A percentile compares a stretch with the other conserved stretches of the same genome.
Evolutionary conservation across 1,140 invertebrate genomes (phyloP).

Genomic region (Neuroterus valhalla): DNA sequence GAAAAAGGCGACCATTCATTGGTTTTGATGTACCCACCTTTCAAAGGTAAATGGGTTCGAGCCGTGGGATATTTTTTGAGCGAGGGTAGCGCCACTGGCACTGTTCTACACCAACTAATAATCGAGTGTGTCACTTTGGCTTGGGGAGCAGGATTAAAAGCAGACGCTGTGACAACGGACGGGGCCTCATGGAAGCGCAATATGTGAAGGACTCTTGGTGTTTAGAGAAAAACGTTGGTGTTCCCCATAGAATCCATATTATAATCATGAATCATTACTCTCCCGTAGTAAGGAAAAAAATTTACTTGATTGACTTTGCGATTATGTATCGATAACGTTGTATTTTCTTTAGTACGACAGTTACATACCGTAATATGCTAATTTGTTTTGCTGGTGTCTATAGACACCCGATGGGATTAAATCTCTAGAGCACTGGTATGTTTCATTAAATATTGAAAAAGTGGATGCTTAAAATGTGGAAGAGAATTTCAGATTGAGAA

Average conservation of each 20-base stretch:
- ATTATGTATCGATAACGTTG: too few species aligned
- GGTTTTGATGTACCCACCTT: slow-evolving; percentile 58
- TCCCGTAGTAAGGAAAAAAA: not conserved
- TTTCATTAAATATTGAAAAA: slow-evolving; percentile 13
- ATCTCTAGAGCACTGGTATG: slow-evolving; percentile 35
- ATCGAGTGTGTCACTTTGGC: too few species aligned
- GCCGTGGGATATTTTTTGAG: slow-evolving; percentile 52
- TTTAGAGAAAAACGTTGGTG: slow-evolving; percentile 28
- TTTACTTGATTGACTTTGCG: not conserved
- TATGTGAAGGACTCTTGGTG: slow-evolving; percentile 46
- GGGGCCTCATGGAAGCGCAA: slow-evolving; percentile 46
- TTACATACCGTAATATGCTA: too few species aligned
- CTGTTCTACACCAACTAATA: too few species aligned
- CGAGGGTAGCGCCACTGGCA: slow-evolving; percentile 45
- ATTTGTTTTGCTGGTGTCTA: not conserved
- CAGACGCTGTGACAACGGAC: slow-evolving; percentile 45
- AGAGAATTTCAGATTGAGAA: slow-evolving; percentile 6
- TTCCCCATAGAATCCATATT: slow-evolving; percentile 34
- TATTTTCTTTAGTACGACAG: too few species aligned
- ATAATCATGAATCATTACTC: slow-evolving; percentile 12
- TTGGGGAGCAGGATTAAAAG: too few species aligned
- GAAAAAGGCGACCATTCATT: slow-evolving; percentile 55
- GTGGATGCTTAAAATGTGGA: slow-evolving; percentile 33
- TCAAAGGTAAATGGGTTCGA: slow-evolving; percentile 53
- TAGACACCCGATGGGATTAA: slow-evolving; percentile 37